Conservation (phyloP, 2,888 invertebrate species). For the Agriopis aurantiaria region DNA sequence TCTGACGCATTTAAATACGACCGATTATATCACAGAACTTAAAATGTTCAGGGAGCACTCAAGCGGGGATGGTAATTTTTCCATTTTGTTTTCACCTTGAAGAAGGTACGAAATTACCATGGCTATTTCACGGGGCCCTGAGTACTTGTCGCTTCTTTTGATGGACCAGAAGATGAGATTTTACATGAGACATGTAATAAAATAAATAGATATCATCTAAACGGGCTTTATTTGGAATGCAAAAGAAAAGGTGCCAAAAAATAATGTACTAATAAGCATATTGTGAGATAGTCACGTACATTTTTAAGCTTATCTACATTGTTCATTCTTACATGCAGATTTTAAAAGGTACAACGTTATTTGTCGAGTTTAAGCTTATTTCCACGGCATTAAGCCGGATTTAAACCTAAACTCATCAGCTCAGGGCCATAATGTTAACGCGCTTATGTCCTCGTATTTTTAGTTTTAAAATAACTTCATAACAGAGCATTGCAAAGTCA, state of each 20-base stretch:
- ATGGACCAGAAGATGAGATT: neutral
- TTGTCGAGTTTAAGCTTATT: conserved; percentile 3
- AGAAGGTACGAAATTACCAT: conserved; percentile 54
- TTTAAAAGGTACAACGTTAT: neutral
- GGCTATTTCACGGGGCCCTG: conserved; percentile 48
- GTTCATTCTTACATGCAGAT: neutral
- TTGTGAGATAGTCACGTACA: neutral
- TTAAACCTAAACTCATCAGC: neutral
- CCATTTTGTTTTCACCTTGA: conserved; percentile 63
- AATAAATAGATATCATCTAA: neutral
- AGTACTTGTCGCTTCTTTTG: conserved; percentile 21
- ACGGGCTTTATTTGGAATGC: neutral
- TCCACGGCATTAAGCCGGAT: conserved; percentile 6
- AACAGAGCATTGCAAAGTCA: neutral
- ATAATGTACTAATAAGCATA: neutral
- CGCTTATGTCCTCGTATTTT: neutral
- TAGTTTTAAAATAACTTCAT: neutral
- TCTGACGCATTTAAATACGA: conserved; percentile 81
- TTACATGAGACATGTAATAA: neutral
- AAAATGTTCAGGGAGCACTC: conserved; percentile 71
- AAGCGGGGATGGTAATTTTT: conserved; percentile 71
- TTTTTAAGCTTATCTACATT: neutral
- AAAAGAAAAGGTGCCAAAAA: neutral
- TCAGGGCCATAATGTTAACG: neutral
- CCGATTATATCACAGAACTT: conserved; percentile 77